Conservation (phyloP, 2,797 vertebrate species). For the Pterois miles region DNA sequence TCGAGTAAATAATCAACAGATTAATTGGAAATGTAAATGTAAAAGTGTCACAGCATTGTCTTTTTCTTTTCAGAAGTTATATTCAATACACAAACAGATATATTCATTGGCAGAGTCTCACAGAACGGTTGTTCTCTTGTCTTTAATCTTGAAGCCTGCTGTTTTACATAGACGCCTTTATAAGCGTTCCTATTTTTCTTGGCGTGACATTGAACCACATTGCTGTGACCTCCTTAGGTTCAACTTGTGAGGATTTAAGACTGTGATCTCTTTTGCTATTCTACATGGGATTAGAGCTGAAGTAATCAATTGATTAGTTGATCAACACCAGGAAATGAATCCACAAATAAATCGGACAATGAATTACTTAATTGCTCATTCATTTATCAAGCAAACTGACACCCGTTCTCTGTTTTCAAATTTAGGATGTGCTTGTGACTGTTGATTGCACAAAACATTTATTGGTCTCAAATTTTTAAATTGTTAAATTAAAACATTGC, state of each 20-base stretch:
- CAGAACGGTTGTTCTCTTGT: neutral
- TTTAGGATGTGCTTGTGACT: too few relatives aligned
- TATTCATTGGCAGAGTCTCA: neutral
- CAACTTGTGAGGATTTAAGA: neutral
- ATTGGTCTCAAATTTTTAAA: too few relatives aligned
- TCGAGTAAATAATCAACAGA: too few relatives aligned
- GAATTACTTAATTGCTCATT: too few relatives aligned
- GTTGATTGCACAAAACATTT: neutral
- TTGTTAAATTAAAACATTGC: too few relatives aligned
- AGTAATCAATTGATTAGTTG: neutral
- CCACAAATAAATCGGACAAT: too few relatives aligned
- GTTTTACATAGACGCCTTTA: neutral
- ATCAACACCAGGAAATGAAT: neutral
- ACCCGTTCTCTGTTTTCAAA: neutral
- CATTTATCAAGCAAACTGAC: too few relatives aligned
- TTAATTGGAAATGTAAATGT: too few relatives aligned
- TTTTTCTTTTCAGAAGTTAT: neutral
- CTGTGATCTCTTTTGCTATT: neutral
- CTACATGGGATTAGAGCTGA: neutral
- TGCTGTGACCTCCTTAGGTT: neutral
- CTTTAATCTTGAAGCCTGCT: neutral
- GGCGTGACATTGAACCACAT: constrained; percentile 12
- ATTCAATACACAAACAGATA: neutral
- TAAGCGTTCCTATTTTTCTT: neutral
- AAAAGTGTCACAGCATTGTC: neutral